These are phyloP conservation scores for Thalassophryne amazonica DNA, from an alignment of 2,797 vertebrate species.

Conservation along the genomic window DNA sequence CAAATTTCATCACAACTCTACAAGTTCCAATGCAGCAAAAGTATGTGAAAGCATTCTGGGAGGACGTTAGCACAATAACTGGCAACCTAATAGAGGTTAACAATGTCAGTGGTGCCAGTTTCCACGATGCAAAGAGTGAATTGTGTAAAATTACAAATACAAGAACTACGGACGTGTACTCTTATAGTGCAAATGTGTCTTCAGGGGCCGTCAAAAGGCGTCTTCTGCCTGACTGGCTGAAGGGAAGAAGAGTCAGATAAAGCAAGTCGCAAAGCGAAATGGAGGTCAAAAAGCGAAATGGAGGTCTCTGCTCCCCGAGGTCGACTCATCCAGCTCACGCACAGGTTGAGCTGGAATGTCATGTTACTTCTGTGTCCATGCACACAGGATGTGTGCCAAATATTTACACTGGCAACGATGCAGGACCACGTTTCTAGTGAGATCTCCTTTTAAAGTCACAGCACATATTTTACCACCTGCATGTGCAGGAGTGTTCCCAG, in stretches of 20 bases:
- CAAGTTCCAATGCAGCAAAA: constrained; percentile 36
- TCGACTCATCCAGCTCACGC: constrained; percentile 1
- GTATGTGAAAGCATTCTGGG: constrained; percentile 15
- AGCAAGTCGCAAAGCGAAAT: background rate
- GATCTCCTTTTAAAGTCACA: constrained; percentile 2
- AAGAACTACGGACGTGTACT: constrained; percentile 16
- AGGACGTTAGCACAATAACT: constrained; percentile 24
- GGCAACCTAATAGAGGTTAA: no score
- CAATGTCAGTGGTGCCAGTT: no score
- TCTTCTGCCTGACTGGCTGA: constrained; percentile 49
- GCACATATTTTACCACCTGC: background rate
- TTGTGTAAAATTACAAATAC: constrained; percentile 17
- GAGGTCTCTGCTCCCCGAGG: background rate
- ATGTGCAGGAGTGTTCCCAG: background rate
- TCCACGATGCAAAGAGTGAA: no score
- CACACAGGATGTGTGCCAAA: constrained; percentile 14
- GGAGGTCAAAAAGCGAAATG: constrained; percentile 20
- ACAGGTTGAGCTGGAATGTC: constrained; percentile 34
- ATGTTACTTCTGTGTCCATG: constrained; percentile 34
- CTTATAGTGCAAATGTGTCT: constrained; percentile 58
- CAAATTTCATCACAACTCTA: constrained; percentile 40
- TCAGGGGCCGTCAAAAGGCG: constrained; percentile 22
- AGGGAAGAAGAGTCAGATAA: background rate
- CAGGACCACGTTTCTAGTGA: no score
- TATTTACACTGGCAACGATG: constrained; percentile 56